These are phyloP conservation scores for Noctilio leporinus DNA, from an alignment of 2,113 vertebrate species.

Conservation along the genomic window DNA sequence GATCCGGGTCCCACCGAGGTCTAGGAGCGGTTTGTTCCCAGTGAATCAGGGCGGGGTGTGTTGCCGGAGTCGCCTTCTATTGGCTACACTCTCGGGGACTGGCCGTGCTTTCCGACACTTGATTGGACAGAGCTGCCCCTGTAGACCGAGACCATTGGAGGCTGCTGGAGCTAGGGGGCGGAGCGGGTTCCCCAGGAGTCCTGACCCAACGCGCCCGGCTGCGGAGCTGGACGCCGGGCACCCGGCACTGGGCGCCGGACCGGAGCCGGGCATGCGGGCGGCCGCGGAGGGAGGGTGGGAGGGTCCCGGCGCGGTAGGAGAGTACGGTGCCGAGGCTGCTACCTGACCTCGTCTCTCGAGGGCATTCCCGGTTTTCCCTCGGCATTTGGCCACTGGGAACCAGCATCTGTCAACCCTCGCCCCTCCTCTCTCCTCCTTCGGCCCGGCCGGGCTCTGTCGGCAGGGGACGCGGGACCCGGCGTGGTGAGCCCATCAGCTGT, in stretches of 20 bases:
- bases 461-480: neutral
- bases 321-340: neutral
- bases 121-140: constrained; percentile 59
- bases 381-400: neutral
- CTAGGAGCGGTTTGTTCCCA: neutral
- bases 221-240: neutral
- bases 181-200: constrained; percentile 49
- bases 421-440: neutral
- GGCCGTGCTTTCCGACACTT: neutral
- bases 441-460: neutral
- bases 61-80: constrained; percentile 55
- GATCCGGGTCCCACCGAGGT: neutral
- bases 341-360: neutral
- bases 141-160: constrained; percentile 68
- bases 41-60: constrained; percentile 50
- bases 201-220: constrained; percentile 39
- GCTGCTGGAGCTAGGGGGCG: constrained; percentile 23
- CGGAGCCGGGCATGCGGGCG: neutral
- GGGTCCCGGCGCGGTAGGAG: neutral
- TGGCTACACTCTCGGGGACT: constrained; percentile 52
- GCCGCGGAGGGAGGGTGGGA: neutral
- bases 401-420: constrained; percentile 41
- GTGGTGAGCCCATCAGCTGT: constrained; percentile 42
- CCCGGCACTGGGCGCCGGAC: neutral
- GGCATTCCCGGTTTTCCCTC: too few species aligned